Percentiles rank a stretch among this genome's conserved stretches.
Evolutionary conservation across 2,113 vertebrate genomes (phyloP).

Genomic region (Atrichornis clamosus): DNA sequence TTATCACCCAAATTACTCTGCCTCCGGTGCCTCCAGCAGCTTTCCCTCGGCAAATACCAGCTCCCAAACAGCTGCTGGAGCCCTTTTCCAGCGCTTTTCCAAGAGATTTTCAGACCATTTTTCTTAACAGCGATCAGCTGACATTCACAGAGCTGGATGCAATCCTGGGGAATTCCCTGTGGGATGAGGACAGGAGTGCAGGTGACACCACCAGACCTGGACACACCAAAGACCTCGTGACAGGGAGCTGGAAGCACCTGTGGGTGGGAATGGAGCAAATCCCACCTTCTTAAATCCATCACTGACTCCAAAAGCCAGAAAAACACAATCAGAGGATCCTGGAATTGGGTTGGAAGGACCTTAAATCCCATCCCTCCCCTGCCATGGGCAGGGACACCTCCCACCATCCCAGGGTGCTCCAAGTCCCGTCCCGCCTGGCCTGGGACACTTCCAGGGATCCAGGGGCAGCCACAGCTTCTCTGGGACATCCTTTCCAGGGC

Average conservation of each 20-base stretch:
- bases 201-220: accelerated
- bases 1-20: not conserved
- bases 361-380: accelerated
- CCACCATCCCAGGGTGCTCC: not conserved
- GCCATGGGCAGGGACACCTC: not conserved
- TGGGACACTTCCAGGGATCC: not conserved
- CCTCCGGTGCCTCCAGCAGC: not conserved
- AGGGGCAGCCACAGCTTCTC: not conserved
- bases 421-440: not conserved
- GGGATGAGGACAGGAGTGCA: accelerated
- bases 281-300: not conserved
- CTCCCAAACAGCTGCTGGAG: not conserved
- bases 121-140: not conserved
- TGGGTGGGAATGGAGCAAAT: not conserved
- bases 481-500: not conserved
- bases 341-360: not conserved
- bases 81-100: not conserved
- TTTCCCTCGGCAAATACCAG: not conserved
- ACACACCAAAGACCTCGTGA: accelerated
- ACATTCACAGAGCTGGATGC: accelerated
- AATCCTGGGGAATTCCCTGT: accelerated
- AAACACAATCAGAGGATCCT: accelerated
- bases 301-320: accelerated
- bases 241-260: accelerated
- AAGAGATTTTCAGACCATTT: accelerated